A percentile compares a stretch with the other conserved stretches of the same genome.
phyloP scores from a whole-genome alignment of 2,797 vertebrate species.

The Sphenodon punctatus region DNA sequence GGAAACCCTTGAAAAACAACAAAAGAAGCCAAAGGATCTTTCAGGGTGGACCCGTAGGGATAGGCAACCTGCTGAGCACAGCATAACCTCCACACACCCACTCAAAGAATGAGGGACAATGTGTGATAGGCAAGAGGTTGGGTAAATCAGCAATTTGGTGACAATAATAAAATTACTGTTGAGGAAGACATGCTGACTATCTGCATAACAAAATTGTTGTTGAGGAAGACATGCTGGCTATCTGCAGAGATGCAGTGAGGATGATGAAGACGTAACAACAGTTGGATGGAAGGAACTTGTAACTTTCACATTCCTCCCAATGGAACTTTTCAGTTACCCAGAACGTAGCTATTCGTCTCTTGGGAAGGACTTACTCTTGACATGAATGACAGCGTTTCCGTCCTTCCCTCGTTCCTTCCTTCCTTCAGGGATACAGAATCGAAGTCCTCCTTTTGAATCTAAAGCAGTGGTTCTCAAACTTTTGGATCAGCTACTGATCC shows the following conservation, averaged over 20 bases:
- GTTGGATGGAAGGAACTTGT: no score
- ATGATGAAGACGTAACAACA: no score
- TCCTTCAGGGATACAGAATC: no score
- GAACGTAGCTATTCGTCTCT: neutral
- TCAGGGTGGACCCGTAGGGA: slow-evolving; percentile 46
- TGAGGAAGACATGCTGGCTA: slow-evolving; percentile 21
- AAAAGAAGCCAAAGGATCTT: slow-evolving; percentile 50
- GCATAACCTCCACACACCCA: slow-evolving; percentile 53
- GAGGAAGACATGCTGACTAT: slow-evolving; percentile 21
- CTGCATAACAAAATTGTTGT: slow-evolving; percentile 37
- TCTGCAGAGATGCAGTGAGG: neutral
- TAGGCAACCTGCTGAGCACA: slow-evolving; percentile 59
- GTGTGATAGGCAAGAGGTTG: slow-evolving; percentile 9
- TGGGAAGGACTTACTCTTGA: no score
- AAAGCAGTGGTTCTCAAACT: no score
- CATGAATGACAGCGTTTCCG: no score
- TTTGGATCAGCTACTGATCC: no score
- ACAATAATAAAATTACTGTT: slow-evolving; percentile 44
- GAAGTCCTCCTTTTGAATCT: no score
- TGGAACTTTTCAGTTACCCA: neutral
- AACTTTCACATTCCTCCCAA: no score
- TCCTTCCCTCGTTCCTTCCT: no score
- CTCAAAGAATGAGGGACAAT: slow-evolving; percentile 55
- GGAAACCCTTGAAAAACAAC: slow-evolving; percentile 49
- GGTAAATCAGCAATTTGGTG: slow-evolving; percentile 42